Evolutionary conservation across 2,888 invertebrate species (phyloP), one percentile per base, ranked within the genome.

Genomic region (Hemaris fuciformis): DNA sequence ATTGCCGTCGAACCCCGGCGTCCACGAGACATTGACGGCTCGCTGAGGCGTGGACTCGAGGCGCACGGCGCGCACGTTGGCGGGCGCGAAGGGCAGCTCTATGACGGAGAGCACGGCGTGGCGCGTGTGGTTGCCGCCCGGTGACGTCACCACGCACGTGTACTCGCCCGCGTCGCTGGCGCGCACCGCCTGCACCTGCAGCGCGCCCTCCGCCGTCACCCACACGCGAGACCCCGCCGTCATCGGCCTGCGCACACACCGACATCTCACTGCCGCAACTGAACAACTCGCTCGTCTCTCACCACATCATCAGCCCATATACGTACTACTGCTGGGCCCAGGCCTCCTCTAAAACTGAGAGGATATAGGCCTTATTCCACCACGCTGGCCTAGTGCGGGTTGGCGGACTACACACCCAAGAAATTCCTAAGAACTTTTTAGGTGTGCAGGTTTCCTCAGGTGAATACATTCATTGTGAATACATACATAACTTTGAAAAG

Each of bases 1-100:
- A 86, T 99, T 99, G 61, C 99, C 99, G 89, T 99, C 98, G 86
- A 99, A 99, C 27, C 98, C 98, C 0, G 98, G 97, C 10, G 96
- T 96, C 99, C 99, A 99, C 20, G 96, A 96, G 2, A 99, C 95
- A 79, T 98, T 97, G 67, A 99, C 97, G 27, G 97, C 96, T 80
- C 95, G 94, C 64, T 95, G 95, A 1, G 94, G 93, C 13, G 94
- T 93, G 4, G 94, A 92, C 59, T 96, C 95, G 0, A 96, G 80
- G 68, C 96, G 91, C 62, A 88, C 89, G 0, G 98, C 99, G 70
- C 95, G 94, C 0, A 98, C 97, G 79, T 97, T 97, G 53, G 96
- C 96, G 0, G 99, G 99, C 25, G 98, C 96, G 80, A 97, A 98
- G 0, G 99, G 99, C 70, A 99, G 93, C 87, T 99, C 99, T 75